Conservation (phyloP, 2,113 vertebrate species). For the Apteryx owenii region DNA sequence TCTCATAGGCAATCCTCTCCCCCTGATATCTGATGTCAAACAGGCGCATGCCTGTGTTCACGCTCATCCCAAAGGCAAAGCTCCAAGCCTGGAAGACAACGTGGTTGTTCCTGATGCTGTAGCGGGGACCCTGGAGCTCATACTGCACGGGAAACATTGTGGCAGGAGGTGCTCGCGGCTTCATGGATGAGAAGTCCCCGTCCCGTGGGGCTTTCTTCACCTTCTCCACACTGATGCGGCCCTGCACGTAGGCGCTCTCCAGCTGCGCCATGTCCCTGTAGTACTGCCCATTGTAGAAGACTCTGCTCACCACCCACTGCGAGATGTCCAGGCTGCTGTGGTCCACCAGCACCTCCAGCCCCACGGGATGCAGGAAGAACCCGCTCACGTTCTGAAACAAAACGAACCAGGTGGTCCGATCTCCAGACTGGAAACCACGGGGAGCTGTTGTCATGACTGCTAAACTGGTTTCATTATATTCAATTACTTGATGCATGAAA, state of each 20-base stretch:
- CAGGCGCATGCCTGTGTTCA: constrained; percentile 82
- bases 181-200: constrained; percentile 80
- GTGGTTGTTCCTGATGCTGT: constrained; percentile 78
- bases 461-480: constrained; percentile 36
- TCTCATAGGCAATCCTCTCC: constrained; percentile 85
- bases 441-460: neutral
- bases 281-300: constrained; percentile 76
- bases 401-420: constrained; percentile 64
- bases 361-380: constrained; percentile 71
- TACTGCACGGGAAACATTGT: constrained; percentile 77
- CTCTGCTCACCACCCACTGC: constrained; percentile 58
- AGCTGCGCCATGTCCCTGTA: constrained; percentile 76
- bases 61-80: constrained; percentile 87
- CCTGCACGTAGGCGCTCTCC: constrained; percentile 69
- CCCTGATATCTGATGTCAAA: constrained; percentile 84
- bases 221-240: constrained; percentile 43
- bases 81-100: constrained; percentile 86
- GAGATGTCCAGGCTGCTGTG: constrained; percentile 64
- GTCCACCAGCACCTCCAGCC: constrained; percentile 77
- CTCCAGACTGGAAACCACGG: constrained; percentile 62
- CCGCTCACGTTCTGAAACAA: constrained; percentile 70
- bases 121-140: constrained; percentile 81
- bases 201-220: constrained; percentile 11
- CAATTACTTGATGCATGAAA: constrained; percentile 70
- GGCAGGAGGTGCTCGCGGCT: constrained; percentile 43